These are phyloP conservation scores for Rhorus exstirpatorius DNA, from an alignment of 2,888 invertebrate genomes.

Conservation along the genomic window DNA sequence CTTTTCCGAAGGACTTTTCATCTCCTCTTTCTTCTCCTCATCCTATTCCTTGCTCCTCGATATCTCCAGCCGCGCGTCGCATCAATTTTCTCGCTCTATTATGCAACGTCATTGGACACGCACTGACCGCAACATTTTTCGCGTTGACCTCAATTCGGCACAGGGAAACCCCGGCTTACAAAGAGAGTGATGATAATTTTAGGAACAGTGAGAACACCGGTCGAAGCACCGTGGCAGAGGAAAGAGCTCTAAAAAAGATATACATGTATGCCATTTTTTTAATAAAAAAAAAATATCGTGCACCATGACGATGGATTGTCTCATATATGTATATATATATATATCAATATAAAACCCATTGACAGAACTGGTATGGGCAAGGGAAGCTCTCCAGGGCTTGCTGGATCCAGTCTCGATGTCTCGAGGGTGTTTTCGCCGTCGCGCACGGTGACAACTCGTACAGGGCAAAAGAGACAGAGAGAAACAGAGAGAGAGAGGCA, in stretches of 20 bases:
- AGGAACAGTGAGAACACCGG: slow-evolving; percentile 46
- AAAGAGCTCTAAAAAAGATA: slow-evolving; percentile 34
- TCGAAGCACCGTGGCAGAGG: slow-evolving; percentile 17
- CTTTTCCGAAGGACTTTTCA: slow-evolving; percentile 2
- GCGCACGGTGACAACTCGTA: slow-evolving; percentile 32
- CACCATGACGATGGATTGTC: too few relatives aligned
- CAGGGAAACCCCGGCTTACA: neutral
- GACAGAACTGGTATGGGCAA: slow-evolving; percentile 9
- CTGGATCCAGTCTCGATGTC: slow-evolving; percentile 46
- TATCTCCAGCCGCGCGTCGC: slow-evolving; percentile 51
- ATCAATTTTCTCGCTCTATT: slow-evolving; percentile 70
- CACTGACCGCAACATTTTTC: slow-evolving; percentile 68
- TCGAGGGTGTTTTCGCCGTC: slow-evolving; percentile 61
- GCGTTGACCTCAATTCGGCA: slow-evolving; percentile 39
- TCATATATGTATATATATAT: too few relatives aligned
- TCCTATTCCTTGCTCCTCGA: neutral
- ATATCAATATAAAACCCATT: neutral
- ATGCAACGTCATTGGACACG: slow-evolving; percentile 69
- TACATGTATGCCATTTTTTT: neutral
- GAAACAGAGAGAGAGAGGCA: slow-evolving; percentile 28
- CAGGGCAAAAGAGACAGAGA: slow-evolving; percentile 9
- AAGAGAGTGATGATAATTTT: slow-evolving; percentile 44
- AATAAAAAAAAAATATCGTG: neutral
- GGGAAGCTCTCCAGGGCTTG: slow-evolving; percentile 11
- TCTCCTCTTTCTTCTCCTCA: neutral